These are phyloP conservation scores for Diadumene lineata DNA, from an alignment of 92 coral and sea anemone genomes.

Conservation along the genomic window DNA sequence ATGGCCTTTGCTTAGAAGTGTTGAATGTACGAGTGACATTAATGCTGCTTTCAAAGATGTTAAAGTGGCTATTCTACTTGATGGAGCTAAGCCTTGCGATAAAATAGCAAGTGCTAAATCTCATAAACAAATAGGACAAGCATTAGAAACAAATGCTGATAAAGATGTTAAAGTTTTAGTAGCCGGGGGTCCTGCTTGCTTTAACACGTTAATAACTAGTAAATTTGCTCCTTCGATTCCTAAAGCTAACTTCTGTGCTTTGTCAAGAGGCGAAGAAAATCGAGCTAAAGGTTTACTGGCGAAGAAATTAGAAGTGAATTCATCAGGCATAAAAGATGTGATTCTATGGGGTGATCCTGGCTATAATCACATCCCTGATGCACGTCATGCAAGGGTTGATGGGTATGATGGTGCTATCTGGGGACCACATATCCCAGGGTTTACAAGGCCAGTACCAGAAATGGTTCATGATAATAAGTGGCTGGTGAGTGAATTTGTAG, in stretches of 20 bases:
- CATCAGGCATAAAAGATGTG: constrained; percentile 83
- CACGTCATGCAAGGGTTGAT: constrained; percentile 77
- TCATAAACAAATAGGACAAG: constrained; percentile 78
- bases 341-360: constrained; percentile 94
- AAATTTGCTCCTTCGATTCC: constrained; percentile 92
- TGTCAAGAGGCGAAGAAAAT: constrained; percentile 86
- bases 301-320: constrained; percentile 79
- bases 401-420: constrained; percentile 99
- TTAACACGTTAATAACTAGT: constrained; percentile 68
- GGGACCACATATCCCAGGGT: constrained; percentile 95
- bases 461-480: constrained; percentile 98
- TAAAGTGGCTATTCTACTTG: constrained; percentile 72
- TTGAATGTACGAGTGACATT: constrained; percentile 64
- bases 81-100: constrained; percentile 44
- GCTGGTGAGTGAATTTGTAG: constrained; percentile 78
- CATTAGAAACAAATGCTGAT: constrained; percentile 74
- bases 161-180: constrained; percentile 81
- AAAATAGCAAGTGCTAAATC: constrained; percentile 27
- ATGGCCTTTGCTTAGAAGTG: constrained; percentile 81
- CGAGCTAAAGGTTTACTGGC: constrained; percentile 88
- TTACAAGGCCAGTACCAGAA: constrained; percentile 84
- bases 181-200: constrained; percentile 77
- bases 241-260: constrained; percentile 73
- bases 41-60: constrained; percentile 73
- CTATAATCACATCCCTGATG: constrained; percentile 57